Evolutionary conservation across 2,113 vertebrate species (phyloP).

Genomic region (Sialia sialis): DNA sequence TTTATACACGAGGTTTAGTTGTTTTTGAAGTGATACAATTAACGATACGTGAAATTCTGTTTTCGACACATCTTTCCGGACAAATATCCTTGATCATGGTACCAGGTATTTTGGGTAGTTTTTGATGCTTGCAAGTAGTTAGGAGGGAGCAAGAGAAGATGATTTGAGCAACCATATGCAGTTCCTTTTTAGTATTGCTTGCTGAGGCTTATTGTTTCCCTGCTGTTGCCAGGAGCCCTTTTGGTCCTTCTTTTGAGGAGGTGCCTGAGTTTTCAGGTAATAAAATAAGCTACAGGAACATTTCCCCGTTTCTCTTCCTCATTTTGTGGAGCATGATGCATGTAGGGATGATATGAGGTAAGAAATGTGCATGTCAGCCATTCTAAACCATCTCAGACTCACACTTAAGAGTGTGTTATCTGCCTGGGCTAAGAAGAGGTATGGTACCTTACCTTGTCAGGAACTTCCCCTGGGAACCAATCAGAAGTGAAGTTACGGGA

Average conservation of each 20-base stretch:
- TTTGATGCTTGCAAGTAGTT: not conserved
- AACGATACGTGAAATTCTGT: not conserved
- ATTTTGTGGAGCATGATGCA: not conserved
- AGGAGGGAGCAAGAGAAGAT: not conserved
- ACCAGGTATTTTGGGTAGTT: not conserved
- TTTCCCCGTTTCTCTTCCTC: not conserved
- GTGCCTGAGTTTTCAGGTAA: not conserved
- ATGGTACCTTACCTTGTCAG: not conserved
- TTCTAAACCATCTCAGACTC: not conserved
- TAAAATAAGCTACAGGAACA: not conserved
- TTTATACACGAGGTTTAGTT: not conserved
- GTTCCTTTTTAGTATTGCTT: not conserved
- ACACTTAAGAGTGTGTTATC: accelerated
- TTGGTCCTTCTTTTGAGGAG: not conserved
- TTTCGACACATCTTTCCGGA: not conserved
- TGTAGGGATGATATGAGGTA: not conserved
- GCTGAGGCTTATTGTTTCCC: not conserved
- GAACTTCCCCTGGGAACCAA: not conserved
- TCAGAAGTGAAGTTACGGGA: not conserved
- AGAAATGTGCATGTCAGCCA: not conserved
- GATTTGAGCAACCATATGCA: not conserved
- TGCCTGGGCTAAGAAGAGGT: not conserved
- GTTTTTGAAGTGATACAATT: not conserved
- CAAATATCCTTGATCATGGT: not conserved
- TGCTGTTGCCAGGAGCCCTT: not conserved